Base-by-base conservation (phyloP, 53 echinoderm and acorn worm species). In the Holothuria leucospilota region DNA sequence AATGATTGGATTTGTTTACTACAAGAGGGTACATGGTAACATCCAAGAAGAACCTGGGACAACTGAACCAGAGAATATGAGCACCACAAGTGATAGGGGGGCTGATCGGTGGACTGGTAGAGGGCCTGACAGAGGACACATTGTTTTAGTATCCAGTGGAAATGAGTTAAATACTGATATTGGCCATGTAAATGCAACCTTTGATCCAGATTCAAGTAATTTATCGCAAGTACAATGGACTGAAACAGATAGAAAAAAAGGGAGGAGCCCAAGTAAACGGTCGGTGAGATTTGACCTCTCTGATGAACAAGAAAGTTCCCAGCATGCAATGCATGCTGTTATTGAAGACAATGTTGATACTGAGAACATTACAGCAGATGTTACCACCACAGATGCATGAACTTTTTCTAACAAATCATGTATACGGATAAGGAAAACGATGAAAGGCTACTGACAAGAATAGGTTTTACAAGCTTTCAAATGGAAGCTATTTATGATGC, bases 11-110 rank as follows among this genome's bases (percentile, higher is more conserved):
- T 80, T 80, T 20, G 60, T 28, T 29, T 59, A 80, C 38, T 80
- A 80, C 80, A 80, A 60, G 61, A 59, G 80, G 80, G 80, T 80
- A 28, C 61, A 80, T 24, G 53, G 80, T 14, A 60, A 60, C 38
- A 15, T 61, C 1, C 27, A 51, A 1, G 79, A 79, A 20, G 77
- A 51, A 11, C 24, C 13, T 25, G 2, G 24, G 20, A 1, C 28
- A 59, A 10, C 59, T 2, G 38, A 18, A 29, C 14, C 80, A 16
- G 80, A 80, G 16, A 42, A 10, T 38, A 16, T 2, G 30, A 38
- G 21, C 51, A 53, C 20, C 23, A 6, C 24, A 42, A 20, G 23
- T 42, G 51, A 78, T 20, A 27, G 13, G 11, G 16, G 53, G 13
- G 18, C 72, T 46, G 39, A 21, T n/a, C n/a, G n/a, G n/a, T n/a